Evolutionary conservation across 2,797 vertebrate genomes (phyloP), one percentile per base, ranked within the genome.

Genomic region (Acestrorhynchus altus): DNA sequence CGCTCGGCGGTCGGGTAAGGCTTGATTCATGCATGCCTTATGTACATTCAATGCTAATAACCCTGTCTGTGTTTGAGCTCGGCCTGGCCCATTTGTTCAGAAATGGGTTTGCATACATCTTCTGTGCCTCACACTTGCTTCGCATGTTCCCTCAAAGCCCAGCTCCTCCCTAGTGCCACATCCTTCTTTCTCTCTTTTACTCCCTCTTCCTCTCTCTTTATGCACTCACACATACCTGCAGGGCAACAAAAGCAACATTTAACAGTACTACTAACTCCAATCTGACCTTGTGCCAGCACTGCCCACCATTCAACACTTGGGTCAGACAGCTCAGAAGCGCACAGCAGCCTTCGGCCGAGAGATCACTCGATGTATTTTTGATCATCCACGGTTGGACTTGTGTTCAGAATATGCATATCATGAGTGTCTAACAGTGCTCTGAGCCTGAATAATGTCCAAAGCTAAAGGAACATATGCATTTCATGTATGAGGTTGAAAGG

Each of bases 81-180:
- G 89, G 87, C 83, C 84, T 56, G 81, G 83, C 80, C 85, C 89
- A 89, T 91, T 92, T 91, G 88, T 91, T 88, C 86, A 86, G 85
- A 92, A 91, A 92, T 89, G 87, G 87, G 72, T 90, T 92, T 87
- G 85, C 91, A 91, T 92, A 88, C 88, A 88, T 92, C 89, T 90
- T 89, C 81, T 59, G 79, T 59, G 65, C 86, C 26, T 72, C 59
- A 63, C 35, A 31, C 71, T 73, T 75, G 67, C 61, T 69, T 70
- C 49, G 42, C 78, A 57, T 4, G 51, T 59, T 66, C 49, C 40
- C 67, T 57, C 59, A 54, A 74, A 75, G 71, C 65, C 52, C 69
- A 61, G 22, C 31, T 35, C 31, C 54, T 35, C 57, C 49, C 68
- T 77, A 82, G 77, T 84, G 81, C 84, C 70, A 74, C 70, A 78